Conservation (phyloP, 2,113 vertebrate species). For the Tricholaema leucomelas region DNA sequence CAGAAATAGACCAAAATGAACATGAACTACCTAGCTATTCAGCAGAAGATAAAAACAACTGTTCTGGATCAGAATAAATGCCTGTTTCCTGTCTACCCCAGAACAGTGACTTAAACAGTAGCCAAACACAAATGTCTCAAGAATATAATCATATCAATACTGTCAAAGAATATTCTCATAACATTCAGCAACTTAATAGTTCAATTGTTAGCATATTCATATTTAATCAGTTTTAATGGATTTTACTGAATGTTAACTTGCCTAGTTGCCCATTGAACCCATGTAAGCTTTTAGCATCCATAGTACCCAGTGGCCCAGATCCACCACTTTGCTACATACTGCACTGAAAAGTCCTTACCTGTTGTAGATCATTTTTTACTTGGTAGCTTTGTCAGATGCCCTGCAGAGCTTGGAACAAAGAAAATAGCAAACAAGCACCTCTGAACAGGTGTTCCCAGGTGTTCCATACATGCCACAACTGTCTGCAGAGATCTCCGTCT, state of each 20-base stretch:
- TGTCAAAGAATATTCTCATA: not conserved
- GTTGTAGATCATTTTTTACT: not conserved
- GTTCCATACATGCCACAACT: accelerated
- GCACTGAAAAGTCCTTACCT: not conserved
- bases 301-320: not conserved
- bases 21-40: not conserved
- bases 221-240: not conserved
- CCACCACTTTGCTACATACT: not conserved
- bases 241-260: not conserved
- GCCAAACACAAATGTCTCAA: not conserved
- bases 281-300: not conserved
- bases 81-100: not conserved
- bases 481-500: not conserved
- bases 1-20: not conserved
- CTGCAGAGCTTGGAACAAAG: not conserved
- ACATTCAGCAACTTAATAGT: not conserved
- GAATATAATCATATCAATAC: not conserved
- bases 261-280: not conserved
- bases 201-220: not conserved
- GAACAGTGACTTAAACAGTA: not conserved
- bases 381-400: not conserved
- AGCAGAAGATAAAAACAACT: not conserved
- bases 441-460: not conserved
- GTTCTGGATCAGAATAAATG: not conserved
- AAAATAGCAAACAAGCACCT: not conserved